Base-by-base conservation (phyloP, 2,113 vertebrate genomes). In the Phyllostomus discolor region DNA sequence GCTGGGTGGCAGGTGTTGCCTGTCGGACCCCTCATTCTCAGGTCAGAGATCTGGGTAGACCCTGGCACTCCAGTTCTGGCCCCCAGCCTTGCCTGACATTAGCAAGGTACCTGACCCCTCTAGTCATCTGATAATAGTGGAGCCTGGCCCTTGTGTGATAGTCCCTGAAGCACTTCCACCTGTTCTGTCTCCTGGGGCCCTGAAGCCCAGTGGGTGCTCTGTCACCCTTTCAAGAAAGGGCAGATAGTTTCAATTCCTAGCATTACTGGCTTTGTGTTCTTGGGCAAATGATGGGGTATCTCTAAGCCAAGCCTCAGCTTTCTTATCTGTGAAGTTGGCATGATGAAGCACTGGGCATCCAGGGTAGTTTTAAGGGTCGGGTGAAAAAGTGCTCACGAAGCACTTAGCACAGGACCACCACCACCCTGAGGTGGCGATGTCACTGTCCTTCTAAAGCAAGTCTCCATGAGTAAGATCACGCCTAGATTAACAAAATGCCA, bases 1-100 rank as follows among this genome's bases (percentile, higher is more conserved):
- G 22, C 6, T 7, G 38, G 38, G 24, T 9, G 0, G 1, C 12
- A 14, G 17, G 4, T 4, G 4, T 64, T 43, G 43, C 28, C 2
- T 20, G 38, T 14, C 6, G 1, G 14, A 10, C 7, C 10, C 10
- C 38, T 17, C 12, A 2, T 73, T 87, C 46, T 35, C 59, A 38
- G 76, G 35, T 64, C 59, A 31, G 24, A 64, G 26, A 31, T 62
- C 12, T 33, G 0, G 12, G 22, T 20, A 2, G 57, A 17, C n/a
- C 38, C 80, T 67, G 8, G 41, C 5, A 17, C 64, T 46, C 79
- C 31, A 8, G 1, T 26, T 20, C 28, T 15, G 4, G 54, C 7
- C 57, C 35, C 54, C 15, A 7, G 1, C 57, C 35, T 12, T 5
- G 6, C 35, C 46, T 31, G 84, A 31, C 69, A 2, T 14, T 52